Evolutionary conservation across 2,113 vertebrate species (phyloP).

Genomic region (Condylura cristata): DNA sequence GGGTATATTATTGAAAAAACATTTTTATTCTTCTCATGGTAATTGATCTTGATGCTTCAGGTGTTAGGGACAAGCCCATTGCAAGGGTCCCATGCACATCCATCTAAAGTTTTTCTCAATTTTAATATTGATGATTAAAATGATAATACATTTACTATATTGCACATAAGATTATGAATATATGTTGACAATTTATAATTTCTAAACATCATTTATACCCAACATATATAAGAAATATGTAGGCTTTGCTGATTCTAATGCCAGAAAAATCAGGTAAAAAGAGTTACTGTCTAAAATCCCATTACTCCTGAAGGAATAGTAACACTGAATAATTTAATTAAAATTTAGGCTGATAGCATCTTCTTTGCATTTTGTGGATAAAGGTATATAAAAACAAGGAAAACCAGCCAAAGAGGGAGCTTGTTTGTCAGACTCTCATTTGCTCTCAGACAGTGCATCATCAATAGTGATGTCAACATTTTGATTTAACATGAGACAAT

Average conservation of each 20-base stretch:
- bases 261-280: neutral
- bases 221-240: neutral
- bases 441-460: neutral
- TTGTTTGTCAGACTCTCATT: neutral
- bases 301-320: neutral
- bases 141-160: neutral
- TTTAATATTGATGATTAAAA: neutral
- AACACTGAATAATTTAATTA: neutral
- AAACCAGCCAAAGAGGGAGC: neutral
- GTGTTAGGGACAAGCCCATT: neutral
- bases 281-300: neutral
- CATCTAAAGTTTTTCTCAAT: neutral
- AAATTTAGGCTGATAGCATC: neutral
- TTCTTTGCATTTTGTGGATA: neutral
- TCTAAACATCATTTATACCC: neutral
- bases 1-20: neutral
- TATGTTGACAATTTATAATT: neutral
- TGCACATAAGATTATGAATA: constrained; percentile 19
- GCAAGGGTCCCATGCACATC: neutral
- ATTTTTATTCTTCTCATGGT: neutral
- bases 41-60: neutral
- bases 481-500: neutral
- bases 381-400: neutral
- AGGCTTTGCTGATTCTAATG: neutral
- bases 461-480: neutral